These are phyloP conservation scores for Mus caroli DNA, from an alignment of 2,797 vertebrate species.

Conservation along the genomic window DNA sequence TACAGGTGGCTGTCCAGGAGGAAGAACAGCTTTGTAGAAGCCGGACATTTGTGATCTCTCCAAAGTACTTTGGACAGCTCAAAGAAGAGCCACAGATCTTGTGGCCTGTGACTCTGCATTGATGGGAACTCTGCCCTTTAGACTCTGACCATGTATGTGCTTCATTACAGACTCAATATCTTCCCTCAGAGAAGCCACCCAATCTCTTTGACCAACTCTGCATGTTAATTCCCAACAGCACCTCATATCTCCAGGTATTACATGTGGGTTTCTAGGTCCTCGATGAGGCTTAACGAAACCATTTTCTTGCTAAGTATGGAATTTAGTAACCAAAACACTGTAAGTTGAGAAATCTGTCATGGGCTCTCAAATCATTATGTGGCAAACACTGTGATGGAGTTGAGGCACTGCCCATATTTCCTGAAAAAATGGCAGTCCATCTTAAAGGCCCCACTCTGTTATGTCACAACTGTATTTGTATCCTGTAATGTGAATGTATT, in stretches of 20 bases:
- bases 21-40: background rate
- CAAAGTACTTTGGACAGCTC: background rate
- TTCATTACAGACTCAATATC: background rate
- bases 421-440: constrained; percentile 89
- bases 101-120: background rate
- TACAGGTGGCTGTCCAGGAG: background rate
- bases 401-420: constrained; percentile 87
- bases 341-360: constrained; percentile 78
- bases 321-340: constrained; percentile 76
- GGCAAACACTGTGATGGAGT: constrained; percentile 87
- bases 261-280: constrained; percentile 60
- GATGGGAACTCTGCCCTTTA: fast-evolving
- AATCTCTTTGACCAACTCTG: background rate
- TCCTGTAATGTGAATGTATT: constrained; percentile 89
- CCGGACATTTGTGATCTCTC: background rate
- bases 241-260: background rate
- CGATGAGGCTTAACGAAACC: constrained; percentile 74
- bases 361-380: constrained; percentile 78
- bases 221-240: constrained; percentile 43
- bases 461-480: constrained; percentile 89
- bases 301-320: constrained; percentile 77
- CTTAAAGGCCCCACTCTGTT: constrained; percentile 87
- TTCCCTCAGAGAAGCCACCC: background rate
- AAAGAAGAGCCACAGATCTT: background rate
- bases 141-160: background rate